Percentiles rank a stretch among this genome's conserved stretches.
phyloP scores from a whole-genome alignment of 2,113 vertebrate genomes.

The Otolemur garnettii region DNA sequence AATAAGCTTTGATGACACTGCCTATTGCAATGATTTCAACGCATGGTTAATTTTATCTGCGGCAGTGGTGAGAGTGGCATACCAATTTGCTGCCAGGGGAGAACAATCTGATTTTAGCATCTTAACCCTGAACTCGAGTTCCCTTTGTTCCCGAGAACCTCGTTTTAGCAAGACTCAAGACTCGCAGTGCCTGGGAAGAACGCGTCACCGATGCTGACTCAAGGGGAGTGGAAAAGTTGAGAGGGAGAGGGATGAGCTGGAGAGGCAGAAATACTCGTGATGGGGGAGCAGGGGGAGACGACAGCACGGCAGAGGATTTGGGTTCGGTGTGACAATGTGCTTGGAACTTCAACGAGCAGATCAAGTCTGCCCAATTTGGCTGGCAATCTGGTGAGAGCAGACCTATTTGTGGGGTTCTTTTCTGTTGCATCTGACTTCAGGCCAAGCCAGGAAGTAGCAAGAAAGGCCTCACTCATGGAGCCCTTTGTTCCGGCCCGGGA shows the following conservation, averaged over 20 bases:
- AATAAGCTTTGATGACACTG: constrained; percentile 84
- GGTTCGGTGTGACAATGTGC: not conserved
- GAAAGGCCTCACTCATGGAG: constrained; percentile 69
- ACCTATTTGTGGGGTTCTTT: constrained; percentile 74
- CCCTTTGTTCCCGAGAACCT: constrained; percentile 81
- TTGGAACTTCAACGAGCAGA: constrained; percentile 56
- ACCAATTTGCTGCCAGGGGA: constrained; percentile 81
- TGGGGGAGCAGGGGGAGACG: not conserved
- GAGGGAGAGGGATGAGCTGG: not conserved
- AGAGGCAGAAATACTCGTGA: not conserved
- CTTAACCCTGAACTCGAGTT: constrained; percentile 84
- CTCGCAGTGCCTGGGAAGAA: constrained; percentile 71
- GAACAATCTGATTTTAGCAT: constrained; percentile 83
- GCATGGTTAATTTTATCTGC: constrained; percentile 82
- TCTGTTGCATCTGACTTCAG: constrained; percentile 71
- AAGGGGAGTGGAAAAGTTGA: constrained; percentile 36
- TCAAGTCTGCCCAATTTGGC: constrained; percentile 61
- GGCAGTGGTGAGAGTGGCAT: constrained; percentile 81
- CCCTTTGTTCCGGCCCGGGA: constrained; percentile 71
- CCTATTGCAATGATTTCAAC: constrained; percentile 79
- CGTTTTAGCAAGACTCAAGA: constrained; percentile 74
- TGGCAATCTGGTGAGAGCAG: constrained; percentile 45
- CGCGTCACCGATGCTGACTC: constrained; percentile 70
- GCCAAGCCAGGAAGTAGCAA: constrained; percentile 81
- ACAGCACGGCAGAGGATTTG: not conserved